phyloP scores from a whole-genome alignment of 1,140 invertebrate genomes.

The Campodea augens region DNA sequence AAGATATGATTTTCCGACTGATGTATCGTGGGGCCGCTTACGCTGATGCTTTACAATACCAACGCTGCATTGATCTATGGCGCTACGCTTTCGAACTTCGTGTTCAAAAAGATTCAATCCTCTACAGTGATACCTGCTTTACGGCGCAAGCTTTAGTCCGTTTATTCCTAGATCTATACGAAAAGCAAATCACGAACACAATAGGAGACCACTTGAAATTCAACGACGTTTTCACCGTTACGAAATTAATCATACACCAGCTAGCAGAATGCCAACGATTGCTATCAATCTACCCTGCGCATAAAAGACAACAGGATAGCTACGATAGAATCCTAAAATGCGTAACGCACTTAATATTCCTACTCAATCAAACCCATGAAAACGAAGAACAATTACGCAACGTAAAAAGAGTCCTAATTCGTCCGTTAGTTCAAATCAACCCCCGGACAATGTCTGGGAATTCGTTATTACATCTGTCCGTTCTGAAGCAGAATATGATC shows the following conservation, averaged over 20 bases:
- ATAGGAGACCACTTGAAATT: conserved; percentile 37
- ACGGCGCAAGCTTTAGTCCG: conserved; percentile 57
- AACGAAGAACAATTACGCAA: conserved; percentile 19
- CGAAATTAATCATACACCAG: conserved; percentile 17
- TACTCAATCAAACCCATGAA: conserved; percentile 41
- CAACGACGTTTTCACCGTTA: conserved; percentile 42
- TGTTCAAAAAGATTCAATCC: conserved; percentile 50
- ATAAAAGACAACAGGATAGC: conserved; percentile 56
- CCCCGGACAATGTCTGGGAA: conserved; percentile 49
- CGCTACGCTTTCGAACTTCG: conserved; percentile 53
- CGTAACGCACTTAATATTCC: conserved; percentile 57
- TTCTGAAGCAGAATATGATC: conserved; percentile 56
- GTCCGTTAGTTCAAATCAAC: conserved; percentile 35
- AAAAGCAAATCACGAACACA: conserved; percentile 34
- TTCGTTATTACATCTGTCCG: conserved; percentile 58
- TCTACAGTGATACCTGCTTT: conserved; percentile 53
- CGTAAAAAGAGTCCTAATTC: conserved; percentile 25
- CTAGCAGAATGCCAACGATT: conserved; percentile 32
- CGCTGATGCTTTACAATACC: conserved; percentile 62
- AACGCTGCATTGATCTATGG: conserved; percentile 72
- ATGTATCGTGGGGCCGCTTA: conserved; percentile 64
- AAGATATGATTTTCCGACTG: conserved; percentile 62
- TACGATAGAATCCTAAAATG: conserved; percentile 62
- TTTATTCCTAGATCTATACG: conserved; percentile 55
- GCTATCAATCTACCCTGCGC: conserved; percentile 41